These are phyloP conservation scores for Trematomus bernacchii DNA, from an alignment of 2,797 vertebrate genomes.

Conservation along the genomic window DNA sequence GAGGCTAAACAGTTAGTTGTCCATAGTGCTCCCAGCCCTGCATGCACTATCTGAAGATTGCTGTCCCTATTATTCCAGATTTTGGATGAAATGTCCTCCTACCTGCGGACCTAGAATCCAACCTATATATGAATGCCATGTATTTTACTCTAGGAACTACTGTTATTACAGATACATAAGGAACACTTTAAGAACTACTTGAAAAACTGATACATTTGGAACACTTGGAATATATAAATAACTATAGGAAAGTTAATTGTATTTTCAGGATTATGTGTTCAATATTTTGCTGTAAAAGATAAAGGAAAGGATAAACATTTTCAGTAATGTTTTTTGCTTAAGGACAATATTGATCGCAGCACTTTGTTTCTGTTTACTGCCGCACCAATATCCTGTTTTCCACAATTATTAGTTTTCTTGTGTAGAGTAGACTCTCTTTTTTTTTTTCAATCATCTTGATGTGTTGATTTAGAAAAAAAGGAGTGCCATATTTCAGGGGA, in stretches of 20 bases:
- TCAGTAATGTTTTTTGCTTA: constrained; percentile 29
- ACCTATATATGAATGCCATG: constrained; percentile 65
- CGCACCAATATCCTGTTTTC: constrained; percentile 46
- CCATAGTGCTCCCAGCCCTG: constrained; percentile 54
- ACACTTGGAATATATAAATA: constrained; percentile 10
- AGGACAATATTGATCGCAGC: constrained; percentile 15
- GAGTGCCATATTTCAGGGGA: constrained; percentile 81
- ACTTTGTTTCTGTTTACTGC: constrained; percentile 38
- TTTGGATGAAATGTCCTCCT: constrained; percentile 43
- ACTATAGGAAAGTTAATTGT: background rate
- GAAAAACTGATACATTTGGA: constrained; percentile 44
- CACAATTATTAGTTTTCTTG: constrained; percentile 52
- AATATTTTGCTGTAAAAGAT: constrained; percentile 25
- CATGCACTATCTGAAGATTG: constrained; percentile 69
- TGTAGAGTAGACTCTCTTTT: constrained; percentile 34
- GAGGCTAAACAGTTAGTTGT: constrained; percentile 34
- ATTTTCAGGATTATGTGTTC: constrained; percentile 33
- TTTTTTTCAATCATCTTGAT: constrained; percentile 37
- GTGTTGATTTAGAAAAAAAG: constrained; percentile 57
- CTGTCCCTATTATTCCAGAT: constrained; percentile 63
- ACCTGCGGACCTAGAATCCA: constrained; percentile 64
- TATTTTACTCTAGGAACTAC: constrained; percentile 52
- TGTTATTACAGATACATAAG: constrained; percentile 45
- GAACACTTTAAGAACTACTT: constrained; percentile 39
- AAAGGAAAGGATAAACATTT: constrained; percentile 15